Conservation (phyloP, 1,140 invertebrate species). For the Oscheius sp. region DNA sequence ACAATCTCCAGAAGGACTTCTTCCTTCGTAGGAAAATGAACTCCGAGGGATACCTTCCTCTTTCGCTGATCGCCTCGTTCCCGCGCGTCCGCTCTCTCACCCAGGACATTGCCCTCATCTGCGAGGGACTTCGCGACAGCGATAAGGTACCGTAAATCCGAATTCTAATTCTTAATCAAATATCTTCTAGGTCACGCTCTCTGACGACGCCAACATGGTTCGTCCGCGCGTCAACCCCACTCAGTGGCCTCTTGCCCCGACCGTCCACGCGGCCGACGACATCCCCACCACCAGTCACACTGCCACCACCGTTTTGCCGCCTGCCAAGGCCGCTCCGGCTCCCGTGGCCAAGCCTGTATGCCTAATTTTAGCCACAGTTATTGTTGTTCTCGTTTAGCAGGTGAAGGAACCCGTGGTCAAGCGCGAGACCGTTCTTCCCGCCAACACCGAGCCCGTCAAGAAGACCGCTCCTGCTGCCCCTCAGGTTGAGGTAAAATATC, state of each 20-base stretch:
- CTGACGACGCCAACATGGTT: slow-evolving; percentile 17
- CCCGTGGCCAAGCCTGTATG: slow-evolving; percentile 8
- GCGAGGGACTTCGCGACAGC: slow-evolving; percentile 62
- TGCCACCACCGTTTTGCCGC: slow-evolving; percentile 2
- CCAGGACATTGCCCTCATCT: slow-evolving; percentile 77
- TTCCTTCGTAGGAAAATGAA: slow-evolving; percentile 96
- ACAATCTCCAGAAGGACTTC: slow-evolving; percentile 91
- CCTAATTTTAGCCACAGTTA: no score
- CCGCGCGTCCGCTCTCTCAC: slow-evolving; percentile 84
- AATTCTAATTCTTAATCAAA: neutral
- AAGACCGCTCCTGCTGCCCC: no score
- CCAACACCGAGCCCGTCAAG: no score
- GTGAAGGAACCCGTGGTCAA: no score
- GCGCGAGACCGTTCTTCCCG: no score
- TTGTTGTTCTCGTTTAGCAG: no score
- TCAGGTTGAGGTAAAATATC: no score
- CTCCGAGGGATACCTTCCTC: slow-evolving; percentile 82
- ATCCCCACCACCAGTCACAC: slow-evolving; percentile 9
- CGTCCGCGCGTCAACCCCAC: slow-evolving; percentile 42
- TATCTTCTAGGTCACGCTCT: slow-evolving; percentile 38
- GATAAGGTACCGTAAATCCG: slow-evolving; percentile 40
- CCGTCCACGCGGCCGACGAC: slow-evolving; percentile 20
- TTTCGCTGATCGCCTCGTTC: slow-evolving; percentile 90
- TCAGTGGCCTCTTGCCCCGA: slow-evolving; percentile 39
- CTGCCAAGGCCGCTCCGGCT: neutral